Evolutionary conservation across 37 sponge, comb jelly and placozoan species (phyloP).

Genomic region (Theonella swinhoei): DNA sequence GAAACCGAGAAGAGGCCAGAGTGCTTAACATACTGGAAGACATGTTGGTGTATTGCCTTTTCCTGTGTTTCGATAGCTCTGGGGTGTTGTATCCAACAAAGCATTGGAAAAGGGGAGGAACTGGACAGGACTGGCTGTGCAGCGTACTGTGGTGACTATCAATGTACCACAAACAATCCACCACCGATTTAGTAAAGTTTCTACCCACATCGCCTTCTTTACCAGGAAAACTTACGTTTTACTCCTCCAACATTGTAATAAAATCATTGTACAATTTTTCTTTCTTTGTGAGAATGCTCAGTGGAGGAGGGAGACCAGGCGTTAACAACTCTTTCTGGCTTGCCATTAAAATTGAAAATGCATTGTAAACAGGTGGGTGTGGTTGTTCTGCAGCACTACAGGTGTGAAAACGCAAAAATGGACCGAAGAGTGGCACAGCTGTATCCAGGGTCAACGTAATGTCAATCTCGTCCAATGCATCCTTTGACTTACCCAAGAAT

Average conservation of each 20-base stretch:
- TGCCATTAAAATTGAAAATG: not conserved
- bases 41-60: conserved; percentile 7
- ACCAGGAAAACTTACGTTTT: not conserved
- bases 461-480: conserved; percentile 13
- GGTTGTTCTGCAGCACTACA: not conserved
- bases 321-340: not conserved
- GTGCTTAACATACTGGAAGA: not conserved
- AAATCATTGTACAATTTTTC: conserved; percentile 14
- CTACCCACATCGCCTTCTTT: not conserved
- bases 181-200: conserved; percentile 10
- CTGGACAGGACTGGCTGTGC: conserved; percentile 12
- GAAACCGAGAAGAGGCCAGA: conserved; percentile 14
- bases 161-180: conserved; percentile 41
- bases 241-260: not conserved
- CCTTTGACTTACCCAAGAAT: conserved; percentile 23
- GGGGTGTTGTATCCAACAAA: conserved; percentile 43
- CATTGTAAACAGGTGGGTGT: not conserved
- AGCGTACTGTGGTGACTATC: conserved; percentile 40
- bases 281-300: not conserved
- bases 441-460: conserved; percentile 10
- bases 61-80: conserved; percentile 34
- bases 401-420: conserved; percentile 5
- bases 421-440: conserved; percentile 10
- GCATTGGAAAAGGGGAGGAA: conserved; percentile 18
- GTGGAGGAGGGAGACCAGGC: not conserved